These are phyloP conservation scores for Shinisaurus crocodilurus DNA, from an alignment of 2,113 vertebrate genomes.

Conservation along the genomic window DNA sequence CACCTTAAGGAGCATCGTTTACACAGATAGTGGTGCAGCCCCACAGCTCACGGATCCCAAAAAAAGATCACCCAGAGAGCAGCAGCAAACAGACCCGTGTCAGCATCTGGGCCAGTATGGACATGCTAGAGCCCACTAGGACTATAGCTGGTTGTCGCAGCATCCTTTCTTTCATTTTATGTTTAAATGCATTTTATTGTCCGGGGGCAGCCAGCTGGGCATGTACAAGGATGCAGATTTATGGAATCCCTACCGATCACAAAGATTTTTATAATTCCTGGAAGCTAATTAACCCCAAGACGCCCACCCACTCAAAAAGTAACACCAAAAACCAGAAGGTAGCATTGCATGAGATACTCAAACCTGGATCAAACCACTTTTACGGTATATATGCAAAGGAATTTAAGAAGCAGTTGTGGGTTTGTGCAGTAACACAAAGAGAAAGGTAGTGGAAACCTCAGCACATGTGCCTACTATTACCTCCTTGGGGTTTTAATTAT, in stretches of 20 bases:
- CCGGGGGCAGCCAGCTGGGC: no score
- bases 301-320: neutral
- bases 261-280: neutral
- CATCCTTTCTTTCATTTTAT: no score
- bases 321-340: neutral
- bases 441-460: neutral
- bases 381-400: neutral
- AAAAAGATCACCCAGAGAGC: no score
- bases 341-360: neutral
- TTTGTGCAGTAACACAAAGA: neutral
- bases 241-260: neutral
- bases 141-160: no score
- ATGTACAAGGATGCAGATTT: neutral
- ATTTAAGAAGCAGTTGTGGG: neutral
- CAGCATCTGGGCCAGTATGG: no score
- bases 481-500: neutral
- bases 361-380: neutral
- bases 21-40: no score
- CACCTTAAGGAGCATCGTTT: no score
- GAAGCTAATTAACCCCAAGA: neutral
- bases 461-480: neutral
- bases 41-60: no score
- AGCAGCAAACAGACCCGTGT: no score
- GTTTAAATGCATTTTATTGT: no score
- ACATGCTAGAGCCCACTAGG: no score